phyloP scores from a whole-genome alignment of 2,797 vertebrate species.

The Anabacerthia variegaticeps region DNA sequence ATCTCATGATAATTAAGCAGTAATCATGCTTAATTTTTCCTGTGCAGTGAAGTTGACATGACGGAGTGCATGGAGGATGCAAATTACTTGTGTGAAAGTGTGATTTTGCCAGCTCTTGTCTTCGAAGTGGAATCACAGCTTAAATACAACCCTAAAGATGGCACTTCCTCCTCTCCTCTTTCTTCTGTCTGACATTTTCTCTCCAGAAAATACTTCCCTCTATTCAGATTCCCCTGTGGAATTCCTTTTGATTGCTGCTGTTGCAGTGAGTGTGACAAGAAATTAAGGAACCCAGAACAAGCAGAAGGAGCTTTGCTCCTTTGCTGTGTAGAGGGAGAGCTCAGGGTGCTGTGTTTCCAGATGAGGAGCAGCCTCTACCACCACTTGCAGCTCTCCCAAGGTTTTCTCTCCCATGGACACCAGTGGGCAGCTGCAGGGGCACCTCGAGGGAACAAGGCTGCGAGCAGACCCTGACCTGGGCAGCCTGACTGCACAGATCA shows the following conservation, averaged over 20 bases:
- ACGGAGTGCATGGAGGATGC: not conserved
- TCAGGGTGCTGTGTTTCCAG: not conserved
- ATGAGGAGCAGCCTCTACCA: not conserved
- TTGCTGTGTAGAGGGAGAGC: rapidly evolving
- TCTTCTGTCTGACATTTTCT: not conserved
- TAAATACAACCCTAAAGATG: not conserved
- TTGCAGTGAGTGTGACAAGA: not conserved
- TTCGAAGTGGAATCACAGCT: not conserved
- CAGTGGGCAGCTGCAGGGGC: not conserved
- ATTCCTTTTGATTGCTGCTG: not conserved
- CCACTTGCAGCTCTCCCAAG: not conserved
- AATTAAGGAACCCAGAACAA: not conserved
- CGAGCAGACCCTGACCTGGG: not conserved
- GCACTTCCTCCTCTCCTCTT: not conserved
- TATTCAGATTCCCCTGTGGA: not conserved
- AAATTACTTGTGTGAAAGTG: not conserved
- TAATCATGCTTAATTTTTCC: not conserved
- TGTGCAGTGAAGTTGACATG: not conserved
- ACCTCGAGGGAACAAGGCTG: rapidly evolving
- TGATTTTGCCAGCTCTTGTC: not conserved
- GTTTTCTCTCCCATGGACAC: not conserved
- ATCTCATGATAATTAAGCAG: not conserved
- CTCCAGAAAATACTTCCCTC: not conserved
- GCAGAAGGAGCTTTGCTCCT: not conserved
- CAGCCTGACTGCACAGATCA: rapidly evolving